Conservation (phyloP, 1,140 invertebrate genomes). For the Orius insidiosus region DNA sequence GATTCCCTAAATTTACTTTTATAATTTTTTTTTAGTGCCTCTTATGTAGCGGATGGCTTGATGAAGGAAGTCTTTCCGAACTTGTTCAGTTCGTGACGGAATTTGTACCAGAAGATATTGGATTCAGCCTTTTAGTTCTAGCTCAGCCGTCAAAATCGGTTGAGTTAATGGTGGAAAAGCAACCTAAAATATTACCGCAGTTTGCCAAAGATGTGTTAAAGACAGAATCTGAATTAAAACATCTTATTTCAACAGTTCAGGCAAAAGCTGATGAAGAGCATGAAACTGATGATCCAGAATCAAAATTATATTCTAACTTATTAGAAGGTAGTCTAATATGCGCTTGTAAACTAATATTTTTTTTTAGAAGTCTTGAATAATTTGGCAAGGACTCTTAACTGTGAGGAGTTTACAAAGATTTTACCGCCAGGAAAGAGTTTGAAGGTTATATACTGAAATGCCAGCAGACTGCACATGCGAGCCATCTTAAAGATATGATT, state of each 20-base stretch:
- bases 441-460: constrained; percentile 20
- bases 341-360: neutral
- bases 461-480: constrained; percentile 29
- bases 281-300: constrained; percentile 5
- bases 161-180: constrained; percentile 30
- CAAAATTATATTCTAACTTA: constrained; percentile 12
- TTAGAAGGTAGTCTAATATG: constrained; percentile 9
- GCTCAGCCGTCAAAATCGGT: constrained; percentile 19
- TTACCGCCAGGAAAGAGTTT: constrained; percentile 17
- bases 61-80: constrained; percentile 18
- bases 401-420: constrained; percentile 16
- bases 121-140: constrained; percentile 21
- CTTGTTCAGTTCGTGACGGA: constrained; percentile 21
- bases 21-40: constrained; percentile 19
- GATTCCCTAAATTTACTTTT: constrained; percentile 7
- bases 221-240: constrained; percentile 15
- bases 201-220: constrained; percentile 28
- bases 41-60: constrained; percentile 20
- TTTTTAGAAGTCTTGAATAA: constrained; percentile 17
- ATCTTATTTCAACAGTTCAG: constrained; percentile 13
- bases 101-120: constrained; percentile 17
- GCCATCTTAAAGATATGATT: constrained; percentile 39
- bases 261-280: constrained; percentile 15
- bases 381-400: constrained; percentile 14
- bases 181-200: constrained; percentile 35